These are phyloP conservation scores for Lutraria lutraria DNA, from an alignment of 2,888 invertebrate genomes.

Conservation along the genomic window DNA sequence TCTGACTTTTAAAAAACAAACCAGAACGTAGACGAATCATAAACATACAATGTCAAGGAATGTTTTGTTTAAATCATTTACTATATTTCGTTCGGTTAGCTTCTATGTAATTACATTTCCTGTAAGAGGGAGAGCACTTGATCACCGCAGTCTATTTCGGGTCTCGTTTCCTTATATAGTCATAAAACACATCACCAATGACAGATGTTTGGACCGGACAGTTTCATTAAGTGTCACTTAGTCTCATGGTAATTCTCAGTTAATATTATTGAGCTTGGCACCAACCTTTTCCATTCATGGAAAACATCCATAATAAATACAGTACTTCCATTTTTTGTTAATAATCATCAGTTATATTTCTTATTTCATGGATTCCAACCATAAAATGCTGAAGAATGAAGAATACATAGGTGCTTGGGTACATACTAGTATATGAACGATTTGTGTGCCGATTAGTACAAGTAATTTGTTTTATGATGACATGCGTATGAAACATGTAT, in stretches of 20 bases:
- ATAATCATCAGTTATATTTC: not conserved
- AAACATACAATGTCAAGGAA: not conserved
- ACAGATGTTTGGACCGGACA: not conserved
- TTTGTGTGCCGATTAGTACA: no score
- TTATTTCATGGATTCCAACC: not conserved
- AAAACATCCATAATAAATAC: not conserved
- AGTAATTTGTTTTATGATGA: no score
- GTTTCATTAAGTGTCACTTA: not conserved
- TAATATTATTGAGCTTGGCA: not conserved
- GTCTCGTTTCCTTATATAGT: not conserved
- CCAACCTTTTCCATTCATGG: not conserved
- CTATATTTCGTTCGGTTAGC: not conserved
- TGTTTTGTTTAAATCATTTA: not conserved
- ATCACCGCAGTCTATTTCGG: not conserved
- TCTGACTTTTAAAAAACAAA: no score
- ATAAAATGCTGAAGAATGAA: no score
- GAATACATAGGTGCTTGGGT: no score
- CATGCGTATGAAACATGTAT: no score
- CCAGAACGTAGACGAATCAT: no score
- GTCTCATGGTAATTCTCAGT: not conserved
- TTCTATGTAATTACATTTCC: constrained; percentile 21
- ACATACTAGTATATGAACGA: no score
- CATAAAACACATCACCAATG: not conserved
- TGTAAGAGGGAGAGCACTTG: not conserved
- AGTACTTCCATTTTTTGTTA: not conserved